Percentiles rank a stretch among this genome's conserved stretches.
Evolutionary conservation across 2,888 invertebrate genomes (phyloP).

Genomic region (Heteropelma amictum): DNA sequence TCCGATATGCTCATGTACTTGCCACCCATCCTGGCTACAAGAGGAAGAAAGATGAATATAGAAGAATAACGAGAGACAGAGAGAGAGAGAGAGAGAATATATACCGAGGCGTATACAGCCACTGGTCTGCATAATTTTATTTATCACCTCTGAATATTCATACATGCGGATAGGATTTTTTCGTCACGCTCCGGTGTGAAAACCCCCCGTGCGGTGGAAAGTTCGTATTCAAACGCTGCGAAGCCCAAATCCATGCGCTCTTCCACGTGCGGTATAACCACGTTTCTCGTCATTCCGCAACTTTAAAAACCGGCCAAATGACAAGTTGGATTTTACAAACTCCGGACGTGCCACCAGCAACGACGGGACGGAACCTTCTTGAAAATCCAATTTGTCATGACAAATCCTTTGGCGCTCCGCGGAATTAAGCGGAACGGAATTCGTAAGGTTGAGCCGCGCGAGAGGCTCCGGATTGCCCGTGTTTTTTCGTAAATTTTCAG

Average conservation of each 20-base stretch:
- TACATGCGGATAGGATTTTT: constrained; percentile 64
- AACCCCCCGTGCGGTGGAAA: background rate
- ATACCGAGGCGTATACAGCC: constrained; percentile 15
- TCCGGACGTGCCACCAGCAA: too few relatives aligned
- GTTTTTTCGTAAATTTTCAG: too few relatives aligned
- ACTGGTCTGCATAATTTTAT: constrained; percentile 62
- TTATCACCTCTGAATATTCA: constrained; percentile 69
- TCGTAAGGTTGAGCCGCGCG: too few relatives aligned
- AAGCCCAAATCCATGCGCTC: background rate
- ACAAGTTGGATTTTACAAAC: too few relatives aligned
- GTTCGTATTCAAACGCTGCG: constrained; percentile 5
- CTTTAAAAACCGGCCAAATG: too few relatives aligned
- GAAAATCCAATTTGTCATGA: too few relatives aligned
- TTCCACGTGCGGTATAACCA: background rate
- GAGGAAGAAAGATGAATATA: background rate
- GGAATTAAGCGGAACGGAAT: too few relatives aligned
- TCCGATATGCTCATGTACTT: background rate
- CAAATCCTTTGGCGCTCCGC: too few relatives aligned
- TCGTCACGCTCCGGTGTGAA: constrained; percentile 15
- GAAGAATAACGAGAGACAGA: background rate
- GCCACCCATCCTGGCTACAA: too few relatives aligned
- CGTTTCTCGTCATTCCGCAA: background rate
- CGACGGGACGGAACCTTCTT: too few relatives aligned
- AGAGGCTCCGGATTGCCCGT: too few relatives aligned
- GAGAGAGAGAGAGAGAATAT: background rate